A percentile compares a stretch with the other conserved stretches of the same genome.
Evolutionary conservation across 2,113 vertebrate genomes (phyloP).

Genomic region (Quiscalus mexicanus): DNA sequence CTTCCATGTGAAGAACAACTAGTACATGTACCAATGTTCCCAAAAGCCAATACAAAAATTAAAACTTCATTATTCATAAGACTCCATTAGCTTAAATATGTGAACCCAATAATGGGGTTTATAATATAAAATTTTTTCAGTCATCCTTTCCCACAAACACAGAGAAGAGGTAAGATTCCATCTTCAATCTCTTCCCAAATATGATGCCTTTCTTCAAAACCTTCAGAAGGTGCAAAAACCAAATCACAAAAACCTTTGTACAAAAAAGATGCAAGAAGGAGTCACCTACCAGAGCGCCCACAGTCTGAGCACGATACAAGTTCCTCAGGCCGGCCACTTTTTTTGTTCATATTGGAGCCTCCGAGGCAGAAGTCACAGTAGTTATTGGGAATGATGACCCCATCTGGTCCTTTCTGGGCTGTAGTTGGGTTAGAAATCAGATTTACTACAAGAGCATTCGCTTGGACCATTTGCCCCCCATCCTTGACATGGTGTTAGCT

Average conservation of each 20-base stretch:
- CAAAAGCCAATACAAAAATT: conserved; percentile 17
- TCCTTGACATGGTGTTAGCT: background rate
- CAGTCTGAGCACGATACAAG: conserved; percentile 93
- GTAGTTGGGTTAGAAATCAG: conserved; percentile 42
- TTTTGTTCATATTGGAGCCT: conserved; percentile 91
- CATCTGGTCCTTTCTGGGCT: conserved; percentile 92
- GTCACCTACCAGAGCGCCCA: conserved; percentile 90
- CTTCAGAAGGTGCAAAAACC: background rate
- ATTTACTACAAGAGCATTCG: conserved; percentile 23
- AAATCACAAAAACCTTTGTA: background rate
- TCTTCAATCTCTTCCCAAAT: background rate
- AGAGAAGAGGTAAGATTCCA: background rate
- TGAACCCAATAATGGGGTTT: background rate
- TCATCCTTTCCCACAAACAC: conserved; percentile 12
- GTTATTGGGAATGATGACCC: conserved; percentile 90
- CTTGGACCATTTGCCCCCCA: background rate
- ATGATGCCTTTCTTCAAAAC: background rate
- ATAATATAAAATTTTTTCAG: background rate
- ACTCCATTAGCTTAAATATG: conserved; percentile 13
- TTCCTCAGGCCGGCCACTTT: conserved; percentile 90
- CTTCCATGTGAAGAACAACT: conserved; percentile 8
- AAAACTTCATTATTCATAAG: background rate
- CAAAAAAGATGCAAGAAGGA: conserved; percentile 41
- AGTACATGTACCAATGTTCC: background rate
- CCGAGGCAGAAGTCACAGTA: conserved; percentile 97